Base-by-base conservation (phyloP, 2,113 vertebrate genomes). In the Bufo gargarizans region DNA sequence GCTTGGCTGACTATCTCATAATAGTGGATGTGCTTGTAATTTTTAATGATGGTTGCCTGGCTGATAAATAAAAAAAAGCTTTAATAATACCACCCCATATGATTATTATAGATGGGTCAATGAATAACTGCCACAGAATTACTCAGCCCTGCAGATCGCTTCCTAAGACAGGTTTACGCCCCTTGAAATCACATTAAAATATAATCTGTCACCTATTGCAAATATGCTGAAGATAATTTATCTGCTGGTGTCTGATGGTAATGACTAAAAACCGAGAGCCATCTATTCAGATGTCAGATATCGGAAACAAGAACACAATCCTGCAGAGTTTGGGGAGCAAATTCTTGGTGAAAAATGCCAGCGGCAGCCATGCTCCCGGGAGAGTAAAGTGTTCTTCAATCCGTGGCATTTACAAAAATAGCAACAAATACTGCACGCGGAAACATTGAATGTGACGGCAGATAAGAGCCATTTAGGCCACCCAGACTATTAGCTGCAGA, bases 221-320 rank as follows among this genome's bases (percentile, higher is more conserved):
- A 76, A 81, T 50, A 82, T 43, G 69, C 67, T 49, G 55, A 61
- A 76, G 59, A 43, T 76, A 82, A 76, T 88, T 82, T 80, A 74
- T 87, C 86, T 88, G 67, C 79, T 74, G 4, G 61, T 49, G 55
- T 22, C 86, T 82, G 67, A 76, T 74, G 65, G 47, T 88, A 88
- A 88, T 82, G 79, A 82, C 79, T 82, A 88, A 71, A 82, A 88
- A 76, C 45, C 56, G 43, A 88, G 86, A 82, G 82, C 81, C 86
- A 88, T 88, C 86, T 76, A 82, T 88, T 88, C 86, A 82, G 79
- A 82, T 88, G 86, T 88, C 79, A 88, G 69, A 76, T 82, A 76
- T 82, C 6, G 56, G 67, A 82, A 82, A 88, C 79, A 82, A 76
- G 78, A 88, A 82, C 65, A 81, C 67, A 88, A 88, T 82, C 78